Evolutionary conservation across 2,797 vertebrate genomes (phyloP).

Genomic region (Poliocrania exsul): DNA sequence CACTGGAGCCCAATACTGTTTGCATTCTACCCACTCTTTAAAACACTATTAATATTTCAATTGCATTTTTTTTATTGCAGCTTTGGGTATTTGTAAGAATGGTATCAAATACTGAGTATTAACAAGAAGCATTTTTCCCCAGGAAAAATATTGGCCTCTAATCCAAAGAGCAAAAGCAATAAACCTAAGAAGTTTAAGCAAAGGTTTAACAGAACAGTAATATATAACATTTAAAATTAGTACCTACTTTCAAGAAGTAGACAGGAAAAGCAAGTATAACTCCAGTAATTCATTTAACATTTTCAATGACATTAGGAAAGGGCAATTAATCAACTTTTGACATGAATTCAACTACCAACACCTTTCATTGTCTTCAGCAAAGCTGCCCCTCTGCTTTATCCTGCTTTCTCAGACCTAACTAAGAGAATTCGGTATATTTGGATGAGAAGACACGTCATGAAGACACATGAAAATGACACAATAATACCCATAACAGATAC

Average conservation of each 20-base stretch:
- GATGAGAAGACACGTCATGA: neutral
- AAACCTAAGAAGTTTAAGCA: constrained; percentile 53
- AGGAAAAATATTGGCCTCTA: constrained; percentile 46
- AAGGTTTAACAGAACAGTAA: constrained; percentile 45
- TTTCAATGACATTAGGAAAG: constrained; percentile 66
- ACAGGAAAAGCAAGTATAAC: constrained; percentile 40
- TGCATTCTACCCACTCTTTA: neutral
- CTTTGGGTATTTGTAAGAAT: constrained; percentile 50
- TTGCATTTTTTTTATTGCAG: constrained; percentile 9
- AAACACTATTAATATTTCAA: constrained; percentile 32
- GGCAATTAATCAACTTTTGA: constrained; percentile 71
- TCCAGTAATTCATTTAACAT: constrained; percentile 67
- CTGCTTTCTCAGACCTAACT: constrained; percentile 25
- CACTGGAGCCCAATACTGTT: neutral
- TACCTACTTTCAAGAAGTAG: constrained; percentile 57
- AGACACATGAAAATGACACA: neutral
- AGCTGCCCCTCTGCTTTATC: constrained; percentile 40
- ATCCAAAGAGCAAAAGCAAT: constrained; percentile 60
- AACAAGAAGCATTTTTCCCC: neutral
- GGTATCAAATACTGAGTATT: neutral
- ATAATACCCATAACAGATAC: neutral
- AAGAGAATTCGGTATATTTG: constrained; percentile 6
- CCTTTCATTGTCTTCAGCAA: constrained; percentile 55
- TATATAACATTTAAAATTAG: constrained; percentile 63
- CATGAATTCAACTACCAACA: constrained; percentile 57